Evolutionary conservation across 2,888 invertebrate genomes (phyloP).

Genomic region (Drosophila anomelani): DNA sequence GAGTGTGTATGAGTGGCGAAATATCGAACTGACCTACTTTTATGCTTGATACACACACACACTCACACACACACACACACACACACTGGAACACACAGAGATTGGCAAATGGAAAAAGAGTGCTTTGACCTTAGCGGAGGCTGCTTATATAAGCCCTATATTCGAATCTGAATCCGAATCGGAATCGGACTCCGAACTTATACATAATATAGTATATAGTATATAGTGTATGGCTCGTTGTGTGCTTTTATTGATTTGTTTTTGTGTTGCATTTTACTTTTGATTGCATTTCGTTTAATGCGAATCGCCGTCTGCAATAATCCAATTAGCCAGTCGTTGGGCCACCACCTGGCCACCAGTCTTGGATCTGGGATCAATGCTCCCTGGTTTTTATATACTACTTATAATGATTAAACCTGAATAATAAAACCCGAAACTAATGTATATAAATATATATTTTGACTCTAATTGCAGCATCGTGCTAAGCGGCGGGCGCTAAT

Average conservation of each 20-base stretch:
- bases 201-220: background rate
- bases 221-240: background rate
- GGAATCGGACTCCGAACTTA: background rate
- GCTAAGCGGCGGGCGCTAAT: conserved; percentile 84
- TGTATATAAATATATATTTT: background rate
- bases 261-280: conserved; percentile 38
- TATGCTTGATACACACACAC: conserved; percentile 56
- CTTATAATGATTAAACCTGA: background rate
- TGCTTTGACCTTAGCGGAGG: conserved; percentile 75
- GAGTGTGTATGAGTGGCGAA: conserved; percentile 58
- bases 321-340: conserved; percentile 63
- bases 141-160: conserved; percentile 67
- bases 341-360: background rate
- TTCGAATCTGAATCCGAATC: background rate
- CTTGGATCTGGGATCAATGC: conserved; percentile 52
- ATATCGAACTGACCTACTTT: conserved; percentile 80
- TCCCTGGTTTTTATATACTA: conserved; percentile 10
- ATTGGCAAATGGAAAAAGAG: conserved; percentile 61
- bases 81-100: conserved; percentile 36
- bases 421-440: background rate
- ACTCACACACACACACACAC: conserved; percentile 30
- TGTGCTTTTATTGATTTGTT: conserved; percentile 55
- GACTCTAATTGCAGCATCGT: conserved; percentile 81
- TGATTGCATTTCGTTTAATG: conserved; percentile 58
- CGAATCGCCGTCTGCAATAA: conserved; percentile 46